Evolutionary conservation across 2,888 invertebrate genomes (phyloP).

Genomic region (Brachypalpus laphriformis): DNA sequence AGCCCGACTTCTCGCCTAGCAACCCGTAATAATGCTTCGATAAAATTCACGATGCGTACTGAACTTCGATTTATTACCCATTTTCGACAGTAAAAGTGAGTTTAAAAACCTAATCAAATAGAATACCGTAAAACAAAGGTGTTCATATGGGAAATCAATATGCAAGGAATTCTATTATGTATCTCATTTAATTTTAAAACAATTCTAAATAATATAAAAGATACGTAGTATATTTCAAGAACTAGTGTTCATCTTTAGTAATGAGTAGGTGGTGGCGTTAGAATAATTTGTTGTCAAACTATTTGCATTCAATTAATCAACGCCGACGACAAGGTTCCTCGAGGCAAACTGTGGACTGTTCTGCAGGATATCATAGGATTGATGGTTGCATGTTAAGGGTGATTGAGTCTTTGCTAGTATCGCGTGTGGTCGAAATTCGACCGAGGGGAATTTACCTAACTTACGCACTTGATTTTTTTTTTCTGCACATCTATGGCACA

Average conservation of each 20-base stretch:
- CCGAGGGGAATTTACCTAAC: no score
- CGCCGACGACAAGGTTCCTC: no score
- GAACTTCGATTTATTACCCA: constrained; percentile 1
- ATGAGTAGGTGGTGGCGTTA: not conserved
- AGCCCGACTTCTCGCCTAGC: not conserved
- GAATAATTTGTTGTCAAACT: not conserved
- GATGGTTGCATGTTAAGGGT: no score
- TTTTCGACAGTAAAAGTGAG: not conserved
- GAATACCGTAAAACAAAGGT: not conserved
- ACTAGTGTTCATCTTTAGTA: not conserved
- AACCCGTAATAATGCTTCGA: not conserved
- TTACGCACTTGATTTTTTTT: no score
- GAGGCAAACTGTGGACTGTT: no score
- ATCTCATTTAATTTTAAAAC: not conserved
- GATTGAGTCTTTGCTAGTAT: no score
- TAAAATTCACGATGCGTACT: not conserved
- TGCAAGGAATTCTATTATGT: constrained; percentile 16
- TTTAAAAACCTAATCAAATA: constrained; percentile 9
- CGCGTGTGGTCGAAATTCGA: no score
- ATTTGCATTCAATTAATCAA: no score
- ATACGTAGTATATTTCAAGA: not conserved
- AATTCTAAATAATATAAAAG: not conserved
- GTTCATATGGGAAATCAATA: not conserved
- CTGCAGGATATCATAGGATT: no score
- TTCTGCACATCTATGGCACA: no score